Evolutionary conservation across 2,797 vertebrate genomes (phyloP), one percentile per base, ranked within the genome.

Genomic region (Chiloscyllium punctatum): DNA sequence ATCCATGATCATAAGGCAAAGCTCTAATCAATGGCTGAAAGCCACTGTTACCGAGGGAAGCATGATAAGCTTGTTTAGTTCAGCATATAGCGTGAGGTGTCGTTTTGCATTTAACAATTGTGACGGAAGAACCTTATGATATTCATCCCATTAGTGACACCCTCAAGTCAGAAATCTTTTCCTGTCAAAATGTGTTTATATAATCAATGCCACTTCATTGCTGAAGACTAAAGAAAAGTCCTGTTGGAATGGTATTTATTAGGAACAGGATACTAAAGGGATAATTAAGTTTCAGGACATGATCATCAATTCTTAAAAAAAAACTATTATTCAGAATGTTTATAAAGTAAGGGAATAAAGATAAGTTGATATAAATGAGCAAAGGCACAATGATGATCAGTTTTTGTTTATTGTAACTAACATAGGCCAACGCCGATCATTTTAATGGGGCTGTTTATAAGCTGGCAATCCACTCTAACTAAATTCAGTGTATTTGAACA

Each of bases 161-260:
- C 96, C 96, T 97, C 66, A 86, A 96, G 96, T 97, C 96, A 96
- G 96, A 30, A 95, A 97, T 97, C 96, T 97, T 97, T 94, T 90
- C 95, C 82, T 97, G 96, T 97, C 97, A 97, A 96, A 97, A 97
- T 96, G 96, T 96, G 97, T 97, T 98, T 97, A 96, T 96, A 97
- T 97, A 96, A 97, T 97, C 96, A 97, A 95, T 74, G 97, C 72
- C 96, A 96, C 97, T 96, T 97, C 96, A 97, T 96, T 97, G 96
- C 96, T 96, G 48, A 96, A 66, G 95, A 95, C 96, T 96, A 91
- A 96, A 16, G 21, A 4, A 96, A 77, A 11, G 57, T 72, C 48
- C 13, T 27, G 94, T 96, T 96, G 95, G 96, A 97, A 96, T 1
- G 94, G 96, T 86, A 82, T 95, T 96, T 91, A 74, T 96, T 96